These are phyloP conservation scores for Dicrostonyx torquatus DNA, from an alignment of 2,797 vertebrate genomes.

Conservation along the genomic window DNA sequence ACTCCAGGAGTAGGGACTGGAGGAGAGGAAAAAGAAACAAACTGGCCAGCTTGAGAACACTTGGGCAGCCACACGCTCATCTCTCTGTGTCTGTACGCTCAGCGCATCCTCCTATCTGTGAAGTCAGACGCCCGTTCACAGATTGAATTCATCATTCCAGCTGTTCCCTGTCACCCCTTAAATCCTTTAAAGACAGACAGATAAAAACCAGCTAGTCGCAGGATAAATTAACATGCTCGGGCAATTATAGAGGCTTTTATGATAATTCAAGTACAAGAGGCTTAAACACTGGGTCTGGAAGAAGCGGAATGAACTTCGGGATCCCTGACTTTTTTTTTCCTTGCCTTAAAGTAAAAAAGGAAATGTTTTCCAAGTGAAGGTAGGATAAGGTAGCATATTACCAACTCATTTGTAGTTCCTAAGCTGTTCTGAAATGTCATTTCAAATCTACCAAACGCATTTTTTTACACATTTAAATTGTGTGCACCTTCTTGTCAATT, in stretches of 20 bases:
- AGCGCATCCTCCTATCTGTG: background rate
- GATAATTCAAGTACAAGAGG: conserved; percentile 48
- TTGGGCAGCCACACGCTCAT: background rate
- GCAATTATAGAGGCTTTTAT: conserved; percentile 67
- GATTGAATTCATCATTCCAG: conserved; percentile 25
- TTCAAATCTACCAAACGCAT: background rate
- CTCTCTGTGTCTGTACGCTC: background rate
- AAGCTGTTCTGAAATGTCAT: conserved; percentile 10
- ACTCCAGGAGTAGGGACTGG: background rate
- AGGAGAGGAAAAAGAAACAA: background rate
- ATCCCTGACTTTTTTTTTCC: background rate
- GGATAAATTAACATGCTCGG: conserved; percentile 72
- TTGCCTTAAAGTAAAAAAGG: conserved; percentile 28
- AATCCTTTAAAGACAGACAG: conserved; percentile 67
- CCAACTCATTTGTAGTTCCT: background rate
- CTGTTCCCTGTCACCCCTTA: conserved; percentile 64
- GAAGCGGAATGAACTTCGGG: conserved; percentile 53
- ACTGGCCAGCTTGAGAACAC: background rate
- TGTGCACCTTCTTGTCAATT: background rate
- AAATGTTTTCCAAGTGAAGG: background rate
- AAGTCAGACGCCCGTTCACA: background rate
- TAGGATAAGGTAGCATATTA: background rate
- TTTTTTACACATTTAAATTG: conserved; percentile 1
- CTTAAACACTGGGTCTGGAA: conserved; percentile 36
- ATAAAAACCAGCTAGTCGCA: conserved; percentile 34